These are phyloP conservation scores for Hippasteria phrygiana DNA, from an alignment of 53 echinoderm and acorn worm genomes.

Conservation along the genomic window DNA sequence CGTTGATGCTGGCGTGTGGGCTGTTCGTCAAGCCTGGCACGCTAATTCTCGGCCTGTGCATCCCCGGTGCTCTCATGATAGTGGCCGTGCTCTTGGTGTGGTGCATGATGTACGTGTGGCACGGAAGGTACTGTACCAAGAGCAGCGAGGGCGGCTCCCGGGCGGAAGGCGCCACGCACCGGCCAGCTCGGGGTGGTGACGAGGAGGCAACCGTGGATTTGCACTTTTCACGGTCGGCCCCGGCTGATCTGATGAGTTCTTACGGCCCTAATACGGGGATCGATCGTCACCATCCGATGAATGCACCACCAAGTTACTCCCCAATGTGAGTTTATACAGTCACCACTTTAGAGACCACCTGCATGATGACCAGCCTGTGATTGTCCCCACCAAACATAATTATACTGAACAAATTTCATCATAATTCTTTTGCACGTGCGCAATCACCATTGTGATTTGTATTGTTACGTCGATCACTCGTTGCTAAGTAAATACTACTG, in stretches of 20 bases:
- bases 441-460: too few relatives aligned
- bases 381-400: too few relatives aligned
- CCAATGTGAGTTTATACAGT: slow-evolving; percentile 31
- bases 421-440: too few relatives aligned
- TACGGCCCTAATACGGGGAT: slow-evolving; percentile 43
- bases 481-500: too few relatives aligned
- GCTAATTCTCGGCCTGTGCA: slow-evolving; percentile 4
- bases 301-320: slow-evolving; percentile 20
- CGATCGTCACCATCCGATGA: background rate
- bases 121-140: slow-evolving; percentile 8
- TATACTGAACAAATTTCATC: too few relatives aligned
- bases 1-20: slow-evolving; percentile 21
- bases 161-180: slow-evolving; percentile 1
- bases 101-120: slow-evolving; percentile 35
- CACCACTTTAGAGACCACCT: background rate
- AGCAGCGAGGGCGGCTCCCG: background rate
- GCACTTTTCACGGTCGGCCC: background rate
- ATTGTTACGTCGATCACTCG: too few relatives aligned
- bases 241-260: slow-evolving; percentile 20
- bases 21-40: slow-evolving; percentile 11
- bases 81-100: slow-evolving; percentile 9
- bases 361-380: background rate
- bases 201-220: slow-evolving; percentile 19
- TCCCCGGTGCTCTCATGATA: slow-evolving; percentile 30
- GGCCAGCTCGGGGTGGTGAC: background rate